These are phyloP conservation scores for Styela clava DNA, from an alignment of 23 tunicate genomes.

Conservation along the genomic window DNA sequence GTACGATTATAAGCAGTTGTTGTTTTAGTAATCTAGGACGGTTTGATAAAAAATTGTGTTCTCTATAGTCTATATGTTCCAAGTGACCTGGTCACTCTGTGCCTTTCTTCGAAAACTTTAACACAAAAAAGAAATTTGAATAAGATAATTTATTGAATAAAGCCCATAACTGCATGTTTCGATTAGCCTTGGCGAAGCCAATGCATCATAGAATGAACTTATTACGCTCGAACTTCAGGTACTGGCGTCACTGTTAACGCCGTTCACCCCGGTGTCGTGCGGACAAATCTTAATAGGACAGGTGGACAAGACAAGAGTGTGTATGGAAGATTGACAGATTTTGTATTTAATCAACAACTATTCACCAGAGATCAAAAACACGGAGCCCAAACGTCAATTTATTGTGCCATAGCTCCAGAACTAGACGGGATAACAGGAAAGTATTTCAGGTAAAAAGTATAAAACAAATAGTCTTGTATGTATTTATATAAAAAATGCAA, in stretches of 20 bases:
- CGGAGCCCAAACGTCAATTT: constrained; percentile 70
- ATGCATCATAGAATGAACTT: too few relatives aligned
- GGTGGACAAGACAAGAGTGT: constrained; percentile 6
- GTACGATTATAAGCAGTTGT: too few relatives aligned
- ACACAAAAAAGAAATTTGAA: too few relatives aligned
- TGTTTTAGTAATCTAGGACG: too few relatives aligned
- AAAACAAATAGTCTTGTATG: neutral
- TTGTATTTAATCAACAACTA: neutral
- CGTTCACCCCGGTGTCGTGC: constrained; percentile 79
- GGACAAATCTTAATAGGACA: constrained; percentile 50
- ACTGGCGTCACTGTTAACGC: constrained; percentile 68
- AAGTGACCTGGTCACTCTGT: too few relatives aligned
- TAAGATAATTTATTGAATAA: too few relatives aligned
- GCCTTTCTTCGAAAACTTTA: too few relatives aligned
- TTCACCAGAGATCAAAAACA: constrained; percentile 34
- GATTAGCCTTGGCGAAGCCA: too few relatives aligned
- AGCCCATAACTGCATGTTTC: too few relatives aligned
- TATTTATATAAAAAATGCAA: neutral
- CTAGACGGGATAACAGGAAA: constrained; percentile 49
- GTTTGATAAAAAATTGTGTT: too few relatives aligned
- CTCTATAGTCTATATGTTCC: too few relatives aligned
- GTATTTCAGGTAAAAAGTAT: constrained; percentile 54
- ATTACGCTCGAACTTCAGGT: too few relatives aligned
- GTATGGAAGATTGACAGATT: constrained; percentile 14
- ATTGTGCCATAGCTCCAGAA: constrained; percentile 74